Evolutionary conservation across 1,140 invertebrate genomes (phyloP), one percentile per base, ranked within the genome.

Genomic region (Triops cancriformis): DNA sequence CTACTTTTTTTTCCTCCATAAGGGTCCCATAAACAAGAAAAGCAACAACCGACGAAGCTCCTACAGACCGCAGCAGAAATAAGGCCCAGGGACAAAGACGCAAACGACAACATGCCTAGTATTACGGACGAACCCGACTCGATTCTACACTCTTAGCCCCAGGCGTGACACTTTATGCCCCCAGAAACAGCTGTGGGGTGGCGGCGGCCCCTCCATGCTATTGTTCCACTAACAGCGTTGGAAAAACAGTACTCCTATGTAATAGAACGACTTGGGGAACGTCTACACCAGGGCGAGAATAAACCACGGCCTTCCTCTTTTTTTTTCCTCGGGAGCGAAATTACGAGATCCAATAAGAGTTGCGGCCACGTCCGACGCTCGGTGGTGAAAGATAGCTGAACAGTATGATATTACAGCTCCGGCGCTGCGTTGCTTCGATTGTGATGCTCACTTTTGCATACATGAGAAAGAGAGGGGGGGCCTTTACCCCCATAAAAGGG

Each of bases 321-420:
- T 18, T 18, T 64, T 6, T 64, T 64, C 23, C 51, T 18, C n/a
- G 14, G 10, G 2, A 2, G 10, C 51, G 23, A 64, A 64, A 64
- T 64, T 64, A 64, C 51, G 51, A 64, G n/a, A 64, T 64, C 51
- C 51, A 64, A 64, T 64, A 64, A 23, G 51, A 64, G 51, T 18
- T 64, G 51, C 23, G 51, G 51, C 51, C 51, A 64, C 51, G 51
- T 64, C 14, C 51, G 14, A 23, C 51, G n/a, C 51, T 64, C 51
- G n/a, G 51, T 18, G 23, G 51, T 18, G 51, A 64, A 64, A 18
- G n/a, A 23, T 5, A 11, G 51, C 18, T 9, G 45, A 23, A 6
- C 14, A 18, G 23, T 1, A 64, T 23, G 51, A n/a, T 64, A 23
- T 64, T 37, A 64, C 23, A n/a, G 23, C 23, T 18, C 11, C 43